Base-by-base conservation (phyloP, 2,113 vertebrate genomes). In the Hassar affinis region DNA sequence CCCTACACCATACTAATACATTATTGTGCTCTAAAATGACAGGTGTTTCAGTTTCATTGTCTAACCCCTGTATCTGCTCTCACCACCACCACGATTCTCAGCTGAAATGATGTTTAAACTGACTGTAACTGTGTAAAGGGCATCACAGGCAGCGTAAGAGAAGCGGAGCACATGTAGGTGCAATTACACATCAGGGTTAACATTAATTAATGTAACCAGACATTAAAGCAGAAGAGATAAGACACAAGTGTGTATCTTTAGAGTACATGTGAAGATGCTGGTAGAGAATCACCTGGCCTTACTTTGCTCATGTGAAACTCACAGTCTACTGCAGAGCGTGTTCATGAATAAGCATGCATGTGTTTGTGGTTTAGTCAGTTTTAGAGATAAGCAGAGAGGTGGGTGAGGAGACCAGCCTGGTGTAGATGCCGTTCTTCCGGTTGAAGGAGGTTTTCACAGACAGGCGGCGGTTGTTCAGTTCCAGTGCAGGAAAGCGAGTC, bases 361-460 rank as follows among this genome's bases (percentile, higher is more conserved):
- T 42, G 1, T 68, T 6, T 20, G 15, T 66, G 15, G 0, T 22
- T 61, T 35, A 18, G 30, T 57, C 22, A 57, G 56, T 61, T 33
- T 18, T 66, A 35, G 30, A 35, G 62, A 66, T 18, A 18, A 62
- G 30, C 12, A 30, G 62, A 7, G 15, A 66, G 6, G 33, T 12
- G 7, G 38, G 15, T 14, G 25, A 61, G 22, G 10, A 45, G 18
- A 57, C 92, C 57, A 91, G 98, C 98, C 98, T 96, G 90, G 98
- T 98, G 75, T 99, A 98, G 87, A 99, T 94, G 78, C 97, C 97
- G 0, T 98, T 99, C 92, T 99, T 99, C 11, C 98, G 85, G 91
- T 97, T 99, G 93, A 99, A 99, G 61, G 97, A 99, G 87, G 98
- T 98, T 88, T 99, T 99, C 88, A 99, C 95, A 0, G 98, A 99